phyloP scores from a whole-genome alignment of 2,797 vertebrate species.

The Typhlichthys subterraneus region DNA sequence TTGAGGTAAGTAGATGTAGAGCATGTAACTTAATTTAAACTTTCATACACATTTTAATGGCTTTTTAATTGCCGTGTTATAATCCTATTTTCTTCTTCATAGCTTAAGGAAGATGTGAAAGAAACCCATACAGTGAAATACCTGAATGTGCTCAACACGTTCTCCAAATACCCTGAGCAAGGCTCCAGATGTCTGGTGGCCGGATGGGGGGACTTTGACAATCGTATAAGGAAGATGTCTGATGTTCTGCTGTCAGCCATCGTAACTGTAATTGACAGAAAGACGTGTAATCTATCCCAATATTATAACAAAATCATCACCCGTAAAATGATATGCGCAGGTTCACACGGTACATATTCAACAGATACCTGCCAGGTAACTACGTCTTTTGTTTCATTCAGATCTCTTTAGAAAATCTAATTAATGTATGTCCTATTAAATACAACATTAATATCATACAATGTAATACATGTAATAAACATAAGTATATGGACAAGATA shows the following conservation, averaged over 20 bases:
- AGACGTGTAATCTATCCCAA: constrained; percentile 54
- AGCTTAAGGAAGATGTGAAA: constrained; percentile 55
- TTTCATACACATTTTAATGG: no score
- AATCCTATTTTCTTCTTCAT: constrained; percentile 2
- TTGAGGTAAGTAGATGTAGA: no score
- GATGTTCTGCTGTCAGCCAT: constrained; percentile 61
- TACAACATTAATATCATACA: no score
- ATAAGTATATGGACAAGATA: no score
- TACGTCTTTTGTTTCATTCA: no score
- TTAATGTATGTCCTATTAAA: no score
- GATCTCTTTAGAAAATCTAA: no score
- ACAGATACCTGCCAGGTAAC: constrained; percentile 56
- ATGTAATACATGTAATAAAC: no score
- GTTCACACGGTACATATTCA: background rate
- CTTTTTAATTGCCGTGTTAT: no score
- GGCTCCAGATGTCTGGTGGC: constrained; percentile 58
- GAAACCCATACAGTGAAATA: constrained; percentile 29
- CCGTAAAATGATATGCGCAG: constrained; percentile 66
- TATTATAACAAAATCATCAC: constrained; percentile 61
- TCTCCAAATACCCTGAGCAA: background rate
- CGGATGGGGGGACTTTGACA: constrained; percentile 64
- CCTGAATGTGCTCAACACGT: constrained; percentile 1
- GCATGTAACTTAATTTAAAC: no score
- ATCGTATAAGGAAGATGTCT: background rate
- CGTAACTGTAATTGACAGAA: constrained; percentile 61